Percentiles rank a stretch among this genome's conserved stretches.
Conservation (phyloP, 2,797 vertebrate species). For the Pseudotriccus pelzelni region DNA sequence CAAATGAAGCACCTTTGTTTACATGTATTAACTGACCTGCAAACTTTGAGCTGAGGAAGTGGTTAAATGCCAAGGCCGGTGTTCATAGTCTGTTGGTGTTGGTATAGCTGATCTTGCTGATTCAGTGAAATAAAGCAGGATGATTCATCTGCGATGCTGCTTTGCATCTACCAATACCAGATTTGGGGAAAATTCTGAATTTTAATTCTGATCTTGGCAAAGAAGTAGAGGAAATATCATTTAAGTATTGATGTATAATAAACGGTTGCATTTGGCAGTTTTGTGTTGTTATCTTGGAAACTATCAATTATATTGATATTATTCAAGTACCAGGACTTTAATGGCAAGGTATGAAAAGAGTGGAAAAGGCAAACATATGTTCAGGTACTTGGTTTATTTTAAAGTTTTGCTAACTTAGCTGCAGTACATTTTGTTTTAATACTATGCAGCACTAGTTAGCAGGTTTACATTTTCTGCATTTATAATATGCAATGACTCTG, state of each 20-base stretch:
- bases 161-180: not conserved
- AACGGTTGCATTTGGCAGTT: not conserved
- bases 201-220: not conserved
- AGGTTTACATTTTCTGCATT: not conserved
- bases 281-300: not conserved
- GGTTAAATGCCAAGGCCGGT: not conserved
- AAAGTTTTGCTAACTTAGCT: not conserved
- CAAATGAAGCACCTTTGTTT: conserved; percentile 15
- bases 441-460: not conserved
- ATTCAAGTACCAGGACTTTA: not conserved
- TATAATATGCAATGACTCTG: not conserved
- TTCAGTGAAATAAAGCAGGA: not conserved
- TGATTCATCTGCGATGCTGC: not conserved
- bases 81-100: not conserved
- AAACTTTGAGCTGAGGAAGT: not conserved
- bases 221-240: not conserved
- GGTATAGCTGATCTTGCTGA: not conserved
- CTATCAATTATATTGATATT: not conserved
- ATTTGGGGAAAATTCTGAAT: not conserved
- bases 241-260: not conserved
- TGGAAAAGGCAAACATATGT: not conserved
- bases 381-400: not conserved
- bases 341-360: not conserved
- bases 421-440: not conserved
- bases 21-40: not conserved